Base-by-base conservation (phyloP, 2,113 vertebrate genomes). In the Pelusios castaneus region DNA sequence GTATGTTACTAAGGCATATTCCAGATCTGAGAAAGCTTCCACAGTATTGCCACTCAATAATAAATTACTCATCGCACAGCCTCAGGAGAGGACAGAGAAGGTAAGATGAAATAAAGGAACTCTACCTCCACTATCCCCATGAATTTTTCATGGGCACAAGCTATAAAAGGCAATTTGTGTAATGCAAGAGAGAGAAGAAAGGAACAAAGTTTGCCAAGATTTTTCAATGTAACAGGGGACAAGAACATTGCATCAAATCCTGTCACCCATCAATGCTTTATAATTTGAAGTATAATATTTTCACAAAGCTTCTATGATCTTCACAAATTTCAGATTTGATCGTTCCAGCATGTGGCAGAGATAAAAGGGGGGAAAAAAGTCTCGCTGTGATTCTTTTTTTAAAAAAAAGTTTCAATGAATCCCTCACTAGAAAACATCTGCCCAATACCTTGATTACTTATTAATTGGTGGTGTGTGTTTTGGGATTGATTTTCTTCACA, bases 401-500 rank as follows among this genome's bases (percentile, higher is more conserved):
- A 76, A 79, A 85, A 87, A 87, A 80, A 34, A 85, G 67, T 77
- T 24, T 27, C 24, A 25, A 55, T 78, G 58, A 96, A 77, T 25
- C 19, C 83, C 43, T 91, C 85, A 52, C 52, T 78, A 87, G 67
- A 88, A 94, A 91, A 92, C 38, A 49, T 52, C 85, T 90, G 19
- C 25, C 47, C 4, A 47, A 10, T 88, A 92, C 54, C 89, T 94
- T 83, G 81, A 88, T 93, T 91, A 80, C 38, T 85, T 88, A 91
- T 94, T 94, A 95, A 94, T 84, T 90, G 58, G 76, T 60, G 43
- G 91, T 93, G 52, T 76, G 70, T 81, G 81, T 75, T 89, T 89
- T 89, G 87, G 91, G 89, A 94, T 95, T 91, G 88, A 87, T 89
- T 97, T 95, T 92, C 88, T 89, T 92, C 54, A 55, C 45, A 38